Base-by-base conservation (phyloP, 2,888 invertebrate species). In the Cantharis lateralis region DNA sequence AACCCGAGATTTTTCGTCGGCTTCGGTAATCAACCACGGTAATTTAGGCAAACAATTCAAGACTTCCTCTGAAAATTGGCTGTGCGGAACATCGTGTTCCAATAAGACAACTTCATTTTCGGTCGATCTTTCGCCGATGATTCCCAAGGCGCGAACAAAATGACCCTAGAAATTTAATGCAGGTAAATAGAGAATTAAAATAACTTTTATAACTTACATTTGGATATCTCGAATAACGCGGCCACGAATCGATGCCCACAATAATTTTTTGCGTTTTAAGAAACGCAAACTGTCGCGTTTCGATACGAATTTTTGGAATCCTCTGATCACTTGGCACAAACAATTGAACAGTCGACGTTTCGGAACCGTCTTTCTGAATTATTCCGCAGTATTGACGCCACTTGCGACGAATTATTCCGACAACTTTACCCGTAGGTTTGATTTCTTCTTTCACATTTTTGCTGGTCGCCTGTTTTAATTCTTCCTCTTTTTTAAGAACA, bases 301-400 rank as follows among this genome's bases (percentile, higher is more conserved):
- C 98, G 72, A 99, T 97, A 28, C 98, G 91, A 64, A 99, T 95
- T 87, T 97, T 95, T 0, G 99, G 99, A 77, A 99, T 95, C 81
- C 95, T 94, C 78, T 94, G 93, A 86, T 99, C 98, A 0, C 98
- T 96, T 18, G 99, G 98, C 1, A 97, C 92, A 89, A 99, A 99
- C 2, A 99, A 89, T 86, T 98, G 98, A 18, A 95, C 91, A 0
- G 91, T 90, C 63, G 75, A 15, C 0, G 92, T 91, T 64, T 92
- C 91, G 87, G 81, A 75, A 24, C 75, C 90, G 85, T 93, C 95
- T 0, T 94, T 93, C 87, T 96, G 93, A 74, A 99, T 88, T 82
- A 99, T 97, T 13, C 99, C 99, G 89, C 99, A 99, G 88, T 98
- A 99, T 86, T 98, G 98, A 62, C 98, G 90, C 98, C 99, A 98